A percentile compares a stretch with the other conserved stretches of the same genome.
phyloP scores from a whole-genome alignment of 2,113 vertebrate genomes.

The Actenoides hombroni region DNA sequence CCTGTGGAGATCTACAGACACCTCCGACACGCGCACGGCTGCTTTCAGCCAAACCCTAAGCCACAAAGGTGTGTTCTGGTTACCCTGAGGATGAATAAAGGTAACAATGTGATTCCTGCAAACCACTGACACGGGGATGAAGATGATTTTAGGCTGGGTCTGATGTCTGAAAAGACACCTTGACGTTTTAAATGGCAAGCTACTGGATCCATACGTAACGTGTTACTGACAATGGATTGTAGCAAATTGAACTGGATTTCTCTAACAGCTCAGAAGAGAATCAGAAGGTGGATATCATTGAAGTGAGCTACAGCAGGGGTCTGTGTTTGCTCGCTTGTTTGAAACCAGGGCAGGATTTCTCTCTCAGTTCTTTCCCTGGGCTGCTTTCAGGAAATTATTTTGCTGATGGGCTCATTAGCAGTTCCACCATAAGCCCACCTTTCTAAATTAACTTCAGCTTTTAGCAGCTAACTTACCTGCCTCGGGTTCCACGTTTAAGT shows the following conservation, averaged over 20 bases:
- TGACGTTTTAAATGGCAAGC: neutral
- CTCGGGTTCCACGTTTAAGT: conserved; percentile 87
- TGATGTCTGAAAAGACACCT: neutral
- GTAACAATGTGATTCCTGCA: neutral
- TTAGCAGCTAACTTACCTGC: conserved; percentile 75
- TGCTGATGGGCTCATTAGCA: neutral
- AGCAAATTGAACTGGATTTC: neutral
- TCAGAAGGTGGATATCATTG: accelerated
- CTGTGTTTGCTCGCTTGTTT: no score
- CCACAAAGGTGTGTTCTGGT: neutral
- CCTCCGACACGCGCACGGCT: neutral
- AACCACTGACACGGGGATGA: neutral
- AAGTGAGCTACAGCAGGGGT: neutral
- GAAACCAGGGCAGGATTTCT: neutral
- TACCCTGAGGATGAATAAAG: neutral
- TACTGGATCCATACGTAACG: neutral
- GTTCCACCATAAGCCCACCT: neutral
- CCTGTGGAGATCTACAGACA: neutral
- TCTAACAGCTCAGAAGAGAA: neutral
- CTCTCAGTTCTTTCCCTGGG: neutral
- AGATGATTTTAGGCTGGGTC: neutral
- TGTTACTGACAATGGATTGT: neutral
- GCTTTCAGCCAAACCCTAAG: neutral
- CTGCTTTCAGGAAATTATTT: neutral
- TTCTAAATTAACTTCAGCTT: accelerated